Percentiles rank a stretch among this genome's conserved stretches.
phyloP scores from a whole-genome alignment of 1,140 invertebrate species.

The Drosophila sechellia region DNA sequence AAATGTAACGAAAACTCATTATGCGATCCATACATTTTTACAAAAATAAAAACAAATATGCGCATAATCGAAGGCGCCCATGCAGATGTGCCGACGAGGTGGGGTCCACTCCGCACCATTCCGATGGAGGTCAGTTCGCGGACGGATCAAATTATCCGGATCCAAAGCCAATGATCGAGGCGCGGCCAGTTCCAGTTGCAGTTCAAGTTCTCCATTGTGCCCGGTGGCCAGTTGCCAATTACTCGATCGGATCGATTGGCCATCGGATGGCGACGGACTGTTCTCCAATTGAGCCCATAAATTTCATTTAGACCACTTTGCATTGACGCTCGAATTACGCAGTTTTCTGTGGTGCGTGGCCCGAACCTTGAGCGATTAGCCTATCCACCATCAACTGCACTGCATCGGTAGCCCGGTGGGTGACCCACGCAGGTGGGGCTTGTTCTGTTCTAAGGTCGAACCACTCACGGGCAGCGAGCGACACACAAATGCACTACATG shows the following conservation, averaged over 20 bases:
- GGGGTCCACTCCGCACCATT: background rate
- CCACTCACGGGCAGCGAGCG: conserved; percentile 14
- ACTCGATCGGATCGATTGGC: conserved; percentile 39
- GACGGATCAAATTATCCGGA: conserved; percentile 18
- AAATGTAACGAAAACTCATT: conserved; percentile 58
- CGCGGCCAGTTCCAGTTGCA: conserved; percentile 19
- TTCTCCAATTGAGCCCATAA: conserved; percentile 39
- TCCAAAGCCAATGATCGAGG: conserved; percentile 10
- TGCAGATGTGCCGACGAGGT: conserved; percentile 24
- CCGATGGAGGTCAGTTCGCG: conserved; percentile 31
- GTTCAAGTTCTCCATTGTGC: conserved; percentile 29
- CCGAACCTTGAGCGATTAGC: conserved; percentile 37
- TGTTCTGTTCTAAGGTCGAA: conserved; percentile 53
- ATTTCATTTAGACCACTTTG: conserved; percentile 52
- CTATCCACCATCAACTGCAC: conserved; percentile 15
- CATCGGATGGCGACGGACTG: conserved; percentile 16
- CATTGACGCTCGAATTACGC: conserved; percentile 47
- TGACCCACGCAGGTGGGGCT: conserved; percentile 34
- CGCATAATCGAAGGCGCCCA: conserved; percentile 25
- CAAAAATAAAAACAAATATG: conserved; percentile 36
- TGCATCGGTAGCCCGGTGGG: conserved; percentile 23
- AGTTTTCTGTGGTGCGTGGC: conserved; percentile 21
- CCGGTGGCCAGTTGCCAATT: conserved; percentile 44
- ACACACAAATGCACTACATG: background rate
- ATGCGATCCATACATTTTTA: conserved; percentile 49